Evolutionary conservation across 2,888 invertebrate species (phyloP), one percentile per base, ranked within the genome.

Genomic region (Alviniconcha strummeri): DNA sequence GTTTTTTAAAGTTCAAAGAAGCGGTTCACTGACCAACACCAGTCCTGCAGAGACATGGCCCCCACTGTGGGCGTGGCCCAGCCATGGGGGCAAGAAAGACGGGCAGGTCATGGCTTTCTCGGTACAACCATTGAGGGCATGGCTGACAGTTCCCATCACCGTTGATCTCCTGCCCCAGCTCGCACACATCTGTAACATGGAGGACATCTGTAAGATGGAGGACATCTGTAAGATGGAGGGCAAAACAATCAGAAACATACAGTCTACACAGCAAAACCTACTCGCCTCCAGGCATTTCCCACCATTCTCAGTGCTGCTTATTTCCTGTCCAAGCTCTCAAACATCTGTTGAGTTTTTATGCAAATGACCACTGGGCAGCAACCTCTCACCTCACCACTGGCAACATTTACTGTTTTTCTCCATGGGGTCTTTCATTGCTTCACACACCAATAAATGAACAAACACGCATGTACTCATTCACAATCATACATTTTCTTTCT

Each of bases 61-160:
- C 97, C 98, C 0, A 96, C 94, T 60, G 95, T 95, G 85, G 96
- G 96, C 0, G 99, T 99, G 92, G 98, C 98, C 11, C 97, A 98
- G 87, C 98, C 98, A 90, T 96, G 95, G 0, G 98, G 98, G 93
- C 99, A 99, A 86, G 96, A 96, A 79, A 96, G 95, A 93, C 99
- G 3, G 97, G 97, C 95, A 98, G 98, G 75, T 98, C 96, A 86
- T 97, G 97, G 90, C 96, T 96, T 91, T 98, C 98, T 94, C 99
- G n/a, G 94, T 98, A 99, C 92, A 96, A 98, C 19, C 99, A 99
- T 90, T 96, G 95, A 1, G 97, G 96, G 93, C 99, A 99, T 92
- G 97, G 96, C 0, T 97, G 97, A 93, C 99, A 99, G 84, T 77
- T 80, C 6, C 96, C 95, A 90, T 84, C 84, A 3, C 88, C 85